Base-by-base conservation (phyloP, 2,888 invertebrate genomes). In the Cheilosia grossa region DNA sequence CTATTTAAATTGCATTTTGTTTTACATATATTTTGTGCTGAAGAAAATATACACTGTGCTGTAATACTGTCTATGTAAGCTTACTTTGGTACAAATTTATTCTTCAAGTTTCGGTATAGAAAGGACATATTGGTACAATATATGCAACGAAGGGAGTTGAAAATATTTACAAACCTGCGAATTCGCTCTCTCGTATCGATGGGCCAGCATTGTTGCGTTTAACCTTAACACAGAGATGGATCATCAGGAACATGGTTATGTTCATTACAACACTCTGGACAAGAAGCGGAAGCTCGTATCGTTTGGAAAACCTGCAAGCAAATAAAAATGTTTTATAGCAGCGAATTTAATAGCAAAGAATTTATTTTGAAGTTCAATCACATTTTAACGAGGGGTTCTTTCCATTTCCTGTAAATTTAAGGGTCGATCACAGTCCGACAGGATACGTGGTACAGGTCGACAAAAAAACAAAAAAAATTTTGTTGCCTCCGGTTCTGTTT, bases 231-330 rank as follows among this genome's bases (percentile, higher is more conserved):
- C 98, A 99, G 61, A 99, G 93, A 92, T 98, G 96, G 87, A 99
- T 96, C 97, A 99, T 97, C 74, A 95, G 93, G 92, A 98, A 95
- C 99, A 99, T 99, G 87, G 98, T 96, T 75, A 96, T 91, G 90
- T 97, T 98, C 99, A 99, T 99, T 77, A 99, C 95, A 90, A 99
- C 94, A 93, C 99, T 99, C 93, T 99, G 99, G 83, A 98, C 94
- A 88, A 99, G 94, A 87, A 99, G 93, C 75, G 99, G 99, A 90
- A 97, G 93, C 93, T 99, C 99, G 94, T 97, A 99, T 88, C 96
- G 96, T 93, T 97, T 98, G 87, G 99, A 99, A 94, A 99, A 99
- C 99, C 99, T 99, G 92, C 53, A 94, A 85, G 87, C 79, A 58
- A 24, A 70, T 4, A 56, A 17, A 5, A 21, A 33, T 47, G 47